Evolutionary conservation across 1,140 invertebrate genomes (phyloP).

Genomic region (Leptopilina boulardi): DNA sequence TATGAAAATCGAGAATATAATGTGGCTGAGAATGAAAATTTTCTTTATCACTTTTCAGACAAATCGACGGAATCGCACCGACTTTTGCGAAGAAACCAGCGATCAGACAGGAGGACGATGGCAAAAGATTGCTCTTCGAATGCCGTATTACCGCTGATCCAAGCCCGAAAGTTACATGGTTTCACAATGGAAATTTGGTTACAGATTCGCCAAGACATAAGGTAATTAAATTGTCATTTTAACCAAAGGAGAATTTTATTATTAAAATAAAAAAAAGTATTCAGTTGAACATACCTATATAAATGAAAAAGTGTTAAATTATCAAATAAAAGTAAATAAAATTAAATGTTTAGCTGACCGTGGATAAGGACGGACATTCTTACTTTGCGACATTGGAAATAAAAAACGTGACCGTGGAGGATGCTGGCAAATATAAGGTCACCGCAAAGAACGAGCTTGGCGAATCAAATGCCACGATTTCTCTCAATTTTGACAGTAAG

Average conservation of each 20-base stretch:
- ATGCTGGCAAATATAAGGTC: conserved; percentile 97
- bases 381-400: conserved; percentile 95
- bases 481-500: conserved; percentile 98
- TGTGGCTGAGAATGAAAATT: conserved; percentile 4
- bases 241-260: too few species aligned
- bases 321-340: background rate
- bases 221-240: conserved; percentile 74
- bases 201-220: conserved; percentile 88
- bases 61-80: conserved; percentile 97
- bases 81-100: conserved; percentile 98
- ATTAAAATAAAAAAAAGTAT: conserved; percentile 25
- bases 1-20: too few species aligned
- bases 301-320: background rate
- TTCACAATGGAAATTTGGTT: conserved; percentile 88
- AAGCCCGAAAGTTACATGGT: conserved; percentile 93
- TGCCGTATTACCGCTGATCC: conserved; percentile 97
- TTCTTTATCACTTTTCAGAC: conserved; percentile 79
- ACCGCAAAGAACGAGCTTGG: conserved; percentile 97
- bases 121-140: conserved; percentile 96
- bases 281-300: background rate
- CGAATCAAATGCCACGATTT: conserved; percentile 97
- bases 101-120: conserved; percentile 97
- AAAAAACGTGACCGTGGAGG: conserved; percentile 95
- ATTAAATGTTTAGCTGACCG: conserved; percentile 81
- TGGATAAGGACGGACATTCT: conserved; percentile 93